Conservation (phyloP, 2,797 vertebrate genomes). For the Mormyrus proboscirostris region DNA sequence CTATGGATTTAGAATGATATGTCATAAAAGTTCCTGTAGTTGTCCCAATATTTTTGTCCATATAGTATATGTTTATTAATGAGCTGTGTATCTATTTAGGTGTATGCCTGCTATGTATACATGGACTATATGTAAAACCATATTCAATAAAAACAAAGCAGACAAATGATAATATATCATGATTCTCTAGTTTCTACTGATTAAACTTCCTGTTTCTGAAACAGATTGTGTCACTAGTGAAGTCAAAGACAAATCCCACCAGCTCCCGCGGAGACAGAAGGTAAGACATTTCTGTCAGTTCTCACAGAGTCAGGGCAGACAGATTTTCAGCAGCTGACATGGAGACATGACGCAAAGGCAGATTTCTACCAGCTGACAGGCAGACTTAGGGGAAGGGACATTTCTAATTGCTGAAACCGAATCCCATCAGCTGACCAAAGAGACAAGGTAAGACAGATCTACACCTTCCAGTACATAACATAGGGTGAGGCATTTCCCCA, state of each 20-base stretch:
- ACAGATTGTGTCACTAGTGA: background rate
- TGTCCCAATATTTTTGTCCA: background rate
- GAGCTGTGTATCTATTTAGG: background rate
- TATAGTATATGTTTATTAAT: background rate
- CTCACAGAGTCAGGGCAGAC: background rate
- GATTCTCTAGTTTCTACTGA: background rate
- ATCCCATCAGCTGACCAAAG: background rate
- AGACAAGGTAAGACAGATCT: background rate
- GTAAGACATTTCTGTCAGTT: background rate
- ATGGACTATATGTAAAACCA: background rate
- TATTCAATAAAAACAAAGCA: background rate
- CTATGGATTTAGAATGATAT: background rate
- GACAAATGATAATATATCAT: background rate
- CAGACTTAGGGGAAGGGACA: background rate
- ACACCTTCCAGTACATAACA: background rate
- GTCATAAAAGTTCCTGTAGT: background rate
- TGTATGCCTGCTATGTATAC: background rate
- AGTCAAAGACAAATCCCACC: background rate
- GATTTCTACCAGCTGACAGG: background rate
- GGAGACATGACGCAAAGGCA: background rate
- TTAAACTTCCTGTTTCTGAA: background rate
- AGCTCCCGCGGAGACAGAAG: background rate
- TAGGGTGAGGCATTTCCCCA: background rate
- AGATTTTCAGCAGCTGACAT: background rate
- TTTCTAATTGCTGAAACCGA: background rate